Base-by-base conservation (phyloP, 2,888 invertebrate species). In the Agrotis puta region DNA sequence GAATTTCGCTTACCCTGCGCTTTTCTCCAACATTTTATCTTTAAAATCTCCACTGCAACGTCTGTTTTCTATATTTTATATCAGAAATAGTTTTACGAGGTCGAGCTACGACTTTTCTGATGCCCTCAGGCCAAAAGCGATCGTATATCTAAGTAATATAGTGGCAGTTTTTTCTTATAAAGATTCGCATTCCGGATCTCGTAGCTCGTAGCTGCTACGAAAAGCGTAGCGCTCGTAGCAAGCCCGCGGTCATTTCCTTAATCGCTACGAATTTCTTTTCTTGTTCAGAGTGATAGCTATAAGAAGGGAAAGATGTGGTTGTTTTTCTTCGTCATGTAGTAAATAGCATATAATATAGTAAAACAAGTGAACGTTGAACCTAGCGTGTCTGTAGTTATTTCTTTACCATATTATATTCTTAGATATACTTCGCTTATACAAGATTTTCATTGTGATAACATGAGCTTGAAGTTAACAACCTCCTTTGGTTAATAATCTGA, bases 361-460 rank as follows among this genome's bases (percentile, higher is more conserved):
- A 64, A 61, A 54, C n/a, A 51, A 61, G 57, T 62, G 54, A 67
- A 53, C 24, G n/a, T 57, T 59, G 39, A 45, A 50, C 43, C 11
- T 83, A 64, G 71, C 83, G 80, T 83, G 83, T 68, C 63, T 69
- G 51, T 45, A 51, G 57, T 54, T 59, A 68, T 70, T 70, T 43
- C 39, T 54, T 74, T 51, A 57, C 74, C 54, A 22, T 78, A 70
- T 85, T 74, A 85, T 74, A 70, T 83, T 64, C 53, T 70, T 62
- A 66, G 68, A 72, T 66, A 77, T 69, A 61, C 65, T 74, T 65
- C 27, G 45, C 51, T 72, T 63, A 59, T 61, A 57, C n/a, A 22
- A 74, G 74, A 84, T 84, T 79, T 67, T 18, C 47, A 73, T 77
- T 71, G n/a, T 24, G 79, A 86, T 84, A 75, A 73, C 66, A 45